Evolutionary conservation across 2,888 invertebrate species (phyloP).

Genomic region (Diachrysia chrysitis): DNA sequence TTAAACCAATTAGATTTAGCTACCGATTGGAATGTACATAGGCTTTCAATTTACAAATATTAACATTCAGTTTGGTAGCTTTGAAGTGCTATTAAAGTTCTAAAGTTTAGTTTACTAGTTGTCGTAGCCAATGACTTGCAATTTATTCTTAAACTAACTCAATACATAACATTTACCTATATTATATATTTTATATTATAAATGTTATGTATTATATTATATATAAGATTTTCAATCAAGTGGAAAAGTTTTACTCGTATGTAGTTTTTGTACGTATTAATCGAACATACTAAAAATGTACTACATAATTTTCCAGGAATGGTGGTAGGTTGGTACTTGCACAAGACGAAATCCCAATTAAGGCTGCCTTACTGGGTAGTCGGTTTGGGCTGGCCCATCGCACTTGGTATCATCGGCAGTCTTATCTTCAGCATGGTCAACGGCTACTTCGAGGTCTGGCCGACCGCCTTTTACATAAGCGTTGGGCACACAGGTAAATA

Average conservation of each 20-base stretch:
- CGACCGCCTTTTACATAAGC: slow-evolving; percentile 93
- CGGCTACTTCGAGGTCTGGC: slow-evolving; percentile 90
- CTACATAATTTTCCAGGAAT: slow-evolving; percentile 83
- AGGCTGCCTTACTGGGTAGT: slow-evolving; percentile 89
- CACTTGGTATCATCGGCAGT: slow-evolving; percentile 89
- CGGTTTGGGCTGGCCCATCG: slow-evolving; percentile 89
- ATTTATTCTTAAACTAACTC: background rate
- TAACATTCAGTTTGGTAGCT: slow-evolving; percentile 39
- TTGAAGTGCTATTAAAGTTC: slow-evolving; percentile 40
- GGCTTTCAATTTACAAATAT: slow-evolving; percentile 40
- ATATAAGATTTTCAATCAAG: too few relatives aligned
- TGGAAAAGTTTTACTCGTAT: too few relatives aligned
- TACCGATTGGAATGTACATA: slow-evolving; percentile 41
- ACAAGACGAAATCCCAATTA: slow-evolving; percentile 91
- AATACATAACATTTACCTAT: too few relatives aligned
- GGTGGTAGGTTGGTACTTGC: slow-evolving; percentile 92
- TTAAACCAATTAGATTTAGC: slow-evolving; percentile 39
- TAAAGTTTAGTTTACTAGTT: background rate
- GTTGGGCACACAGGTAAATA: slow-evolving; percentile 90
- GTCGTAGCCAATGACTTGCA: background rate
- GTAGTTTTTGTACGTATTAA: too few relatives aligned
- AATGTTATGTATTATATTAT: too few relatives aligned
- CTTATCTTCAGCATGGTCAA: slow-evolving; percentile 92
- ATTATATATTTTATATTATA: too few relatives aligned
- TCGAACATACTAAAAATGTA: background rate